Base-by-base conservation (phyloP, 2,797 vertebrate species). In the Trichosurus vulpecula region DNA sequence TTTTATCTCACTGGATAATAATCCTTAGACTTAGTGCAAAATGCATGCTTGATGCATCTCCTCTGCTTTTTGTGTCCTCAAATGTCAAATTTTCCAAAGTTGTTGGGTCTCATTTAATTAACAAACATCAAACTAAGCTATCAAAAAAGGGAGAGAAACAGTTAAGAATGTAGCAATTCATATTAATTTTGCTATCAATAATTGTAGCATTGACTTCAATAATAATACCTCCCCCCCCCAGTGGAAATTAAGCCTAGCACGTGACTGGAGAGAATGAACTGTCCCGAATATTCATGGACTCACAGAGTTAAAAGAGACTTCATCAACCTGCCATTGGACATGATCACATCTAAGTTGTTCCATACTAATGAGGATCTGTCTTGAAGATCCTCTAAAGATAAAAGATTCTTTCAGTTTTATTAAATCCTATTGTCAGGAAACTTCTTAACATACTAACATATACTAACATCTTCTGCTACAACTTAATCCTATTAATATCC, bases 241-340 rank as follows among this genome's bases (percentile, higher is more conserved):
- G 29, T 93, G 41, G 35, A 87, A 93, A 90, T 91, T 92, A 94
- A 94, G 52, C 94, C 52, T 57, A 93, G 91, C n/a, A 54, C 52
- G 92, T 96, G 51, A 22, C 89, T 95, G 12, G 90, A 95, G 81
- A 61, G 58, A 89, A 94, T 92, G 30, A 51, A 3, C 90, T 92
- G 16, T 89, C 66, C 35, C 16, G 91, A 55, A 55, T 95, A 56
- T 93, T 94, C 47, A 12, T 93, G 51, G 55, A 61, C 30, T 95
- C 74, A 90, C 92, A 95, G 47, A 51, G 22, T n/a, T 74, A 95
- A 47, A 57, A 91, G 90, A 51, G 91, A 89, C 12, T 16, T 89
- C 27, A 91, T 95, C 47, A 89, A 93, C 51, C 92, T 94, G 57
- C 35, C 41, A 47, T 81, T 81, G 74, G 22, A 11, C 22, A 9